A percentile compares a stretch with the other conserved stretches of the same genome.
Evolutionary conservation across 2,888 invertebrate genomes (phyloP).

Genomic region (Melangyna quadrimaculata): DNA sequence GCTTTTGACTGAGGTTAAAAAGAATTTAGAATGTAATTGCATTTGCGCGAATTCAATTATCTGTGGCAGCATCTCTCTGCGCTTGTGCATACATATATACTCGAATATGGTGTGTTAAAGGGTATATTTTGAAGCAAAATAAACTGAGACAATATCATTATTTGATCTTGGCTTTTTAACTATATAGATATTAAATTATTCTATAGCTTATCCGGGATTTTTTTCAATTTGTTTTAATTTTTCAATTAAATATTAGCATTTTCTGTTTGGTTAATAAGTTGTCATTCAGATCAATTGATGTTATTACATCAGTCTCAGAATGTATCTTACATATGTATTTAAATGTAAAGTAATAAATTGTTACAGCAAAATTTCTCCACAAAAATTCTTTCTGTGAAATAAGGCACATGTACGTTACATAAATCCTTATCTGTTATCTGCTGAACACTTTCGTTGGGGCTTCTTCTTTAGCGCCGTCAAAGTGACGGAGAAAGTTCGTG

Average conservation of each 20-base stretch:
- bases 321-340: too few species aligned
- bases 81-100: neutral
- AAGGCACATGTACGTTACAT: too few species aligned
- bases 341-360: too few species aligned
- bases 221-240: neutral
- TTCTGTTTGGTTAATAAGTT: neutral
- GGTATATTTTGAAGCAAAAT: constrained; percentile 4
- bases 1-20: constrained; percentile 56
- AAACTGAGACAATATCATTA: constrained; percentile 8
- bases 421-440: too few species aligned
- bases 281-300: neutral
- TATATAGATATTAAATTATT: neutral
- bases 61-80: constrained; percentile 30
- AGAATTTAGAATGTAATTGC: constrained; percentile 70
- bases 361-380: too few species aligned
- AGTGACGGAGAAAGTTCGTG: too few species aligned
- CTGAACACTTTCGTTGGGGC: too few species aligned
- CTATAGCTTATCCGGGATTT: constrained; percentile 3
- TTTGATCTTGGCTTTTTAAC: neutral
- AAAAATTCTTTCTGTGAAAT: too few species aligned
- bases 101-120: neutral
- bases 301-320: neutral
- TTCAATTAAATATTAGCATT: neutral
- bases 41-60: constrained; percentile 45
- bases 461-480: too few species aligned